phyloP scores from a whole-genome alignment of 1,140 invertebrate species.

The Psix sp. region DNA sequence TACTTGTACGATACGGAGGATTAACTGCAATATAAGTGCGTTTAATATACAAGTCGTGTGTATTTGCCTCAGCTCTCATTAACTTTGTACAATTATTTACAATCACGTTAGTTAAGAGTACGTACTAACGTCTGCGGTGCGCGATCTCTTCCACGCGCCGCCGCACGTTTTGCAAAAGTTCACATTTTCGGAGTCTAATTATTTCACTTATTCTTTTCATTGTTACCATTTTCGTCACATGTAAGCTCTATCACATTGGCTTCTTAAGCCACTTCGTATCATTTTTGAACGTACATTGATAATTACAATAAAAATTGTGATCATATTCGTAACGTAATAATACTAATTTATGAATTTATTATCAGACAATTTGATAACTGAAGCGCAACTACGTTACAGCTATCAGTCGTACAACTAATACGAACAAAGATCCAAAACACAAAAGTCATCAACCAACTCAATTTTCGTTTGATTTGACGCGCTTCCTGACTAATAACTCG shows the following conservation, averaged over 20 bases:
- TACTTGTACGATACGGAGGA: slow-evolving; percentile 64
- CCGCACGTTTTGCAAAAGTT: slow-evolving; percentile 41
- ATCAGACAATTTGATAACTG: slow-evolving; percentile 23
- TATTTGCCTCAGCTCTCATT: slow-evolving; percentile 58
- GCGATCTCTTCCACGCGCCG: slow-evolving; percentile 15
- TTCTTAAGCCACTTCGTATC: slow-evolving; percentile 74
- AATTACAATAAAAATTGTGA: slow-evolving; percentile 59
- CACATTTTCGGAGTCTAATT: slow-evolving; percentile 43
- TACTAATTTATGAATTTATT: slow-evolving; percentile 55
- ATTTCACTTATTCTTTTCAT: slow-evolving; percentile 45
- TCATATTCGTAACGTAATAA: slow-evolving; percentile 55
- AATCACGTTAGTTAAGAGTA: slow-evolving; percentile 64
- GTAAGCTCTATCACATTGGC: slow-evolving; percentile 78
- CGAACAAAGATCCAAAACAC: slow-evolving; percentile 44
- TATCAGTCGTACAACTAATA: slow-evolving; percentile 34
- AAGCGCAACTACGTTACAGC: slow-evolving; percentile 2
- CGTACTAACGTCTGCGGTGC: slow-evolving; percentile 62
- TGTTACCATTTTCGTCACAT: slow-evolving; percentile 65
- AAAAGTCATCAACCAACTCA: slow-evolving; percentile 41
- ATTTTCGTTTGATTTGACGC: slow-evolving; percentile 25
- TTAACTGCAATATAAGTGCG: slow-evolving; percentile 73
- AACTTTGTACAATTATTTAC: slow-evolving; percentile 74
- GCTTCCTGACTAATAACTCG: slow-evolving; percentile 51
- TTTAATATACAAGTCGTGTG: slow-evolving; percentile 73
- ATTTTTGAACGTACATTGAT: slow-evolving; percentile 63